These are phyloP conservation scores for Sebastes vulpes DNA, from an alignment of 2,797 vertebrate species.

Conservation along the genomic window DNA sequence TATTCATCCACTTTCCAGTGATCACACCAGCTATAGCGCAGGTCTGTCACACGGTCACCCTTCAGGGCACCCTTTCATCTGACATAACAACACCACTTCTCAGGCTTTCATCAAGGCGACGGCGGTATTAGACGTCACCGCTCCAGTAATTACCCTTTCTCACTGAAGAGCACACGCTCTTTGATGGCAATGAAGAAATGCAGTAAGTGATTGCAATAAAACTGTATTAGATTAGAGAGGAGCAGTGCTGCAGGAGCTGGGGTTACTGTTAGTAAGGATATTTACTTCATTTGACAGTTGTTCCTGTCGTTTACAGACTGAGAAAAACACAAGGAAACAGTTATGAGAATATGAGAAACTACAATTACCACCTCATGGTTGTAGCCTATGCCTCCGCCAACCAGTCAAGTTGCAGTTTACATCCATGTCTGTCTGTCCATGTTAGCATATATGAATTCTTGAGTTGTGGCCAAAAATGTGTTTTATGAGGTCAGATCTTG, in stretches of 20 bases:
- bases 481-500: too few species aligned
- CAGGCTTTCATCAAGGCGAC: conserved; percentile 43
- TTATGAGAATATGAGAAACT: neutral
- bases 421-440: too few species aligned
- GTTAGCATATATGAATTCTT: neutral
- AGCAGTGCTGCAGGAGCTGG: neutral
- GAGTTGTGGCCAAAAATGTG: neutral
- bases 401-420: too few species aligned
- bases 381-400: too few species aligned
- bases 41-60: conserved; percentile 30
- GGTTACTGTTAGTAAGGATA: neutral
- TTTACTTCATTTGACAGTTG: neutral
- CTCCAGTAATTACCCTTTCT: conserved; percentile 29
- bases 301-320: neutral
- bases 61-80: conserved; percentile 52
- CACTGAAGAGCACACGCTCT: conserved; percentile 12
- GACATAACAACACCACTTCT: conserved; percentile 48
- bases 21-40: conserved; percentile 55
- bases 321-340: neutral
- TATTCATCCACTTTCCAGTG: conserved; percentile 80
- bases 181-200: conserved; percentile 24
- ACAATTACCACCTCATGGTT: too few species aligned
- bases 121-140: conserved; percentile 28
- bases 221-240: conserved; percentile 10
- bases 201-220: conserved; percentile 27